Base-by-base conservation (phyloP, 2,113 vertebrate species). In the Spea bombifrons region DNA sequence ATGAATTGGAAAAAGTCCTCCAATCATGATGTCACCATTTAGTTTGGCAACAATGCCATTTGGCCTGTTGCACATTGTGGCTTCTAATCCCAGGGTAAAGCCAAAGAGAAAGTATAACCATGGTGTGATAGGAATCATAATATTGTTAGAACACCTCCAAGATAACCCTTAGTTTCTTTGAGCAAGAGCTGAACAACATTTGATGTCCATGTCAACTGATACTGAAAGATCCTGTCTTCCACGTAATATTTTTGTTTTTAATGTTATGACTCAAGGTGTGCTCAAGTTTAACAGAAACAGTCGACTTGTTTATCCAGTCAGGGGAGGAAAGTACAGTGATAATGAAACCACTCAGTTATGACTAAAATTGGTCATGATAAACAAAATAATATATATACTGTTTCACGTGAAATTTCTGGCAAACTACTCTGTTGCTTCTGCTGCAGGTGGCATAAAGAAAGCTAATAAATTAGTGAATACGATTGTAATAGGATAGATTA, bases 11-110 rank as follows among this genome's bases (percentile, higher is more conserved):
- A 82, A 76, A 45, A 91, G 75, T 12, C 90, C 78, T 2, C 90
- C 90, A 0, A 92, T 83, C 4, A 87, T n/a, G 2, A 92, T 15
- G 7, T 92, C 87, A 3, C 90, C 90, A 0, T 82, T 64, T 5
- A 82, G 44, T 10, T 15, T 66, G 17, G 61, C 59, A 17, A n/a
- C 55, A 52, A 17, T 13, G 1, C 50, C n/a, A 9, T 73, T 43
- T 44, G 9, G 12, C 3, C 3, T 72, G 30, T 64, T 52, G 15
- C 12, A 53, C n/a, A 45, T n/a, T 55, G 53, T n/a, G 47, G 16
- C 13, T 67, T 45, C 15, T 15, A 12, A 59, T 50, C 8, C 45
- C 49, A 45, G 5, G 9, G 12, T 44, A 7, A 55, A 48, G 15
- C n/a, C 55, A 55, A 49, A 17, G 1, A 76, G 9, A 55, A 55